These are phyloP conservation scores for Peromyscus polionotus DNA, from an alignment of 2,113 vertebrate genomes.

Conservation along the genomic window DNA sequence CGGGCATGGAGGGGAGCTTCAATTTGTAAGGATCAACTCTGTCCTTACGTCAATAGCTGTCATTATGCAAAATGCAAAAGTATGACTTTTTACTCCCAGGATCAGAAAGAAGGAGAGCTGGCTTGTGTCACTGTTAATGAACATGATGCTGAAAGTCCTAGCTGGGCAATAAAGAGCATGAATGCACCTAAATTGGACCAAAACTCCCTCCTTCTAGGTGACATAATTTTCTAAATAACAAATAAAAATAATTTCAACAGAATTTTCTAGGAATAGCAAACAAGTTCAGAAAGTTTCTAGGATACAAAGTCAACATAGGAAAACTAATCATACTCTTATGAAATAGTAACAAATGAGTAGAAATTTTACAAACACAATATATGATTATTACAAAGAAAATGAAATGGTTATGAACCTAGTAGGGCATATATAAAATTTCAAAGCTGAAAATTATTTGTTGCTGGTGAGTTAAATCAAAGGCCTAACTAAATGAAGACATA, in stretches of 20 bases:
- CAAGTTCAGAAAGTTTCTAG: not conserved
- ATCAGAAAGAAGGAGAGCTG: not conserved
- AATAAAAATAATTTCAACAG: slow-evolving; percentile 1
- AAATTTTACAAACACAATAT: not conserved
- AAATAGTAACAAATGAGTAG: slow-evolving; percentile 11
- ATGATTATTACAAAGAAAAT: not conserved
- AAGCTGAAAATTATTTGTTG: not conserved
- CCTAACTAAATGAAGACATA: slow-evolving; percentile 2
- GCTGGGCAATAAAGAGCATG: not conserved
- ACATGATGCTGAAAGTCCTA: not conserved
- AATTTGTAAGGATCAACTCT: not conserved
- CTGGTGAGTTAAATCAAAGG: slow-evolving; percentile 31
- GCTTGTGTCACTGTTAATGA: not conserved
- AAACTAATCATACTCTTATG: slow-evolving; percentile 1
- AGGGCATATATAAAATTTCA: not conserved
- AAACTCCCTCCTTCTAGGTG: not conserved
- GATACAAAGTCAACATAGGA: not conserved
- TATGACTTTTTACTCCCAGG: not conserved
- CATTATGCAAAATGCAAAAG: not conserved
- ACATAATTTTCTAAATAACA: not conserved
- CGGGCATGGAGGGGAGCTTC: not conserved
- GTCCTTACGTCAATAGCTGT: not conserved
- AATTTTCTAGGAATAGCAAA: not conserved
- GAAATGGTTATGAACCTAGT: not conserved
- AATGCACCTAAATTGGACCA: not conserved